Evolutionary conservation across 1,140 invertebrate genomes (phyloP).

Genomic region (Parapsyche elsis): DNA sequence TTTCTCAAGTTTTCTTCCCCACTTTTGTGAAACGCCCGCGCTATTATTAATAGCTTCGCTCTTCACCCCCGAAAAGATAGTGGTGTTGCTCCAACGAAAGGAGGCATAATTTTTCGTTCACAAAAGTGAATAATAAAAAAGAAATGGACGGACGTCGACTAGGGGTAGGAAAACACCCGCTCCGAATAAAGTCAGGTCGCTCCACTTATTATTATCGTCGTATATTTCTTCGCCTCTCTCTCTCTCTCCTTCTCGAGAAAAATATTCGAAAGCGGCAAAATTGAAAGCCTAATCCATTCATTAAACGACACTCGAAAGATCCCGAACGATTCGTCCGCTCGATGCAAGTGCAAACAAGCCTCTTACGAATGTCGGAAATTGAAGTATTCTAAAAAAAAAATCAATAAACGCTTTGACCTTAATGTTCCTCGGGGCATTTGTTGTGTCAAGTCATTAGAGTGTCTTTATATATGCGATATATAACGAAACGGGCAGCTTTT

Average conservation of each 20-base stretch:
- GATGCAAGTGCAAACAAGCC: too few relatives aligned
- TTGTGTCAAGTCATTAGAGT: too few relatives aligned
- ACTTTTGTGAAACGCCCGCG: slow-evolving; percentile 40
- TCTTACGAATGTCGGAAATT: too few relatives aligned
- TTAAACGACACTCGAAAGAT: too few relatives aligned
- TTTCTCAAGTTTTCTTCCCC: slow-evolving; percentile 39
- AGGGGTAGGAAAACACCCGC: not conserved
- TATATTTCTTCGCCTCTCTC: not conserved
- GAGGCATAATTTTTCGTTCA: slow-evolving; percentile 30
- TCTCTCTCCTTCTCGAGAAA: not conserved
- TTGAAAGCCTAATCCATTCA: too few relatives aligned
- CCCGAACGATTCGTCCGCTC: too few relatives aligned
- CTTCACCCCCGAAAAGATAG: slow-evolving; percentile 30
- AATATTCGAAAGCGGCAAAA: too few relatives aligned
- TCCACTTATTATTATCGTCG: slow-evolving; percentile 1
- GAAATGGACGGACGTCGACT: not conserved
- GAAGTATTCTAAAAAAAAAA: too few relatives aligned
- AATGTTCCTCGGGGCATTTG: too few relatives aligned
- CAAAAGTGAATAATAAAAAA: slow-evolving; percentile 29
- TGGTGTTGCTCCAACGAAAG: not conserved
- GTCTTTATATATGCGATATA: too few relatives aligned
- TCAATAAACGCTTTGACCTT: too few relatives aligned
- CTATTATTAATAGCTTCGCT: slow-evolving; percentile 41
- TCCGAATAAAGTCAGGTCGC: not conserved
- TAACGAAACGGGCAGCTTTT: too few relatives aligned